Percentiles rank a stretch among this genome's conserved stretches.
These are phyloP conservation scores for Megalopta genalis DNA, from an alignment of 1,140 invertebrate genomes.

Conservation along the genomic window DNA sequence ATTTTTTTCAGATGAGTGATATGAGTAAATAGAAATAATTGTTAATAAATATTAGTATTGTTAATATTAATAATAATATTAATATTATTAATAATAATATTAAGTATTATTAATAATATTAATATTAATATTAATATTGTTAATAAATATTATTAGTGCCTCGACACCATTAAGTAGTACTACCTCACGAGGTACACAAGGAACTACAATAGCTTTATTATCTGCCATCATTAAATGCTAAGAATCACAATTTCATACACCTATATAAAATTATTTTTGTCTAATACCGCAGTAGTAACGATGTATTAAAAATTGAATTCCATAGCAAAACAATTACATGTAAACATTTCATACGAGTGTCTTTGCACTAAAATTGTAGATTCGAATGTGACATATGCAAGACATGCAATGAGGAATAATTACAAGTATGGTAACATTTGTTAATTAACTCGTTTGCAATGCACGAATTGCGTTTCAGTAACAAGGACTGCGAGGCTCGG, in stretches of 20 bases:
- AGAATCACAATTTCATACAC: slow-evolving; percentile 9
- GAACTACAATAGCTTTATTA: neutral
- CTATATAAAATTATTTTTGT: slow-evolving; percentile 12
- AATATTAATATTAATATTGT: too few species aligned
- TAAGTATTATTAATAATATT: too few species aligned
- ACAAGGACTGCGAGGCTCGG: too few species aligned
- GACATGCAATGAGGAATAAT: slow-evolving; percentile 7
- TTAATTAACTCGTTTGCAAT: too few species aligned
- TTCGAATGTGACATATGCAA: neutral
- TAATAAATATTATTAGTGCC: slow-evolving; percentile 19
- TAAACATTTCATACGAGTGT: slow-evolving; percentile 7
- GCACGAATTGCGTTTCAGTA: too few species aligned
- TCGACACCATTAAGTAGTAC: neutral
- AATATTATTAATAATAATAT: too few species aligned
- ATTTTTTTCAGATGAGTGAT: neutral
- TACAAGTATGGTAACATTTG: slow-evolving; percentile 13
- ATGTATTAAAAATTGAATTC: slow-evolving; percentile 24
- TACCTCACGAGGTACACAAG: slow-evolving; percentile 9
- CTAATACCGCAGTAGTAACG: neutral
- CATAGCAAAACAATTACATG: slow-evolving; percentile 20
- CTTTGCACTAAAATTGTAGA: slow-evolving; percentile 26
- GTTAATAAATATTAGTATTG: slow-evolving; percentile 1
- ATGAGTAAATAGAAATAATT: neutral
- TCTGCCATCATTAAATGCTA: slow-evolving; percentile 20
- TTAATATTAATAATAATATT: too few species aligned